phyloP scores from a whole-genome alignment of 2,797 vertebrate genomes.

The Falco concolor region DNA sequence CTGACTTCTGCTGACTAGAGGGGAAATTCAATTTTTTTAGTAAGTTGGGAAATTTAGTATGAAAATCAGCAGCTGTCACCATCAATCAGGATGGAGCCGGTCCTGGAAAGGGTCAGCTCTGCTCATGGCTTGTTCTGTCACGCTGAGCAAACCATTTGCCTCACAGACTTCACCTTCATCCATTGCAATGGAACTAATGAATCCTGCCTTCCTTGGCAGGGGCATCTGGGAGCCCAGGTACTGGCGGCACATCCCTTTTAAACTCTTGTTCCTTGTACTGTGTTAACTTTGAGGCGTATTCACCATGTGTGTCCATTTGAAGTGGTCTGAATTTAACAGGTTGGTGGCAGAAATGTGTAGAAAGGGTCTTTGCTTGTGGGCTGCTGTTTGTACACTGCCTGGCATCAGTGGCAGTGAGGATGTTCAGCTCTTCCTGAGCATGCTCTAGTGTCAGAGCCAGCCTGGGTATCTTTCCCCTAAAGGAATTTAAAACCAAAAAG shows the following conservation, averaged over 20 bases:
- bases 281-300: not conserved
- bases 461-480: not conserved
- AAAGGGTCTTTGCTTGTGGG: not conserved
- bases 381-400: not conserved
- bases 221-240: not conserved
- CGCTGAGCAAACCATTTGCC: not conserved
- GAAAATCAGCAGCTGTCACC: not conserved
- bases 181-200: rapidly evolving
- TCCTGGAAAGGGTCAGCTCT: not conserved
- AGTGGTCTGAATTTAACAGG: not conserved
- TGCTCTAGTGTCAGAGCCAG: not conserved
- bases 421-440: not conserved
- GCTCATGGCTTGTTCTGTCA: not conserved
- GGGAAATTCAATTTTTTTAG: not conserved
- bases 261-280: not conserved
- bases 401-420: not conserved
- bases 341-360: not conserved
- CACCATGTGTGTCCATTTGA: not conserved
- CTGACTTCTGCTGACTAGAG: not conserved
- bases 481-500: not conserved
- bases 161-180: not conserved
- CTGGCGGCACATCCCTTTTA: not conserved
- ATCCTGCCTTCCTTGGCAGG: not conserved
- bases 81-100: rapidly evolving
- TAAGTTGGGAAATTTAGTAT: not conserved